Conservation (phyloP, 2,797 vertebrate genomes). For the Epinephelus awoara region DNA sequence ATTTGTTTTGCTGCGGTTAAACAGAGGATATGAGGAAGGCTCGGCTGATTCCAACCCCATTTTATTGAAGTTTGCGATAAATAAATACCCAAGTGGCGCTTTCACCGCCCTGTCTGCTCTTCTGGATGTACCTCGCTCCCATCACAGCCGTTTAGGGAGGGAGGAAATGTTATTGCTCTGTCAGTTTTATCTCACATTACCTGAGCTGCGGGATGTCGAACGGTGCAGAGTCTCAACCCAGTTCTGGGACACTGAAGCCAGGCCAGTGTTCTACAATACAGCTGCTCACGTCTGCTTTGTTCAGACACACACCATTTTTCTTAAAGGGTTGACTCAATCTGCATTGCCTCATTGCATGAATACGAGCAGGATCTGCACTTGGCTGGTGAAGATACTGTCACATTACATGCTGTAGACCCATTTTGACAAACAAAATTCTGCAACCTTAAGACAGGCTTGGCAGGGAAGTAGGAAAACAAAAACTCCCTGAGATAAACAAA, state of each 20-base stretch:
- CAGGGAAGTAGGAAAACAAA: constrained; percentile 4
- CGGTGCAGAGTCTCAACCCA: constrained; percentile 38
- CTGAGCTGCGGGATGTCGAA: constrained; percentile 64
- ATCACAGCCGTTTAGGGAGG: constrained; percentile 57
- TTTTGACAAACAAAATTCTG: constrained; percentile 11
- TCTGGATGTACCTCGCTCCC: constrained; percentile 60
- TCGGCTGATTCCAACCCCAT: constrained; percentile 50
- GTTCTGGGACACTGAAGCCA: constrained; percentile 40
- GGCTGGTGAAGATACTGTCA: not conserved
- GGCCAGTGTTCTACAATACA: constrained; percentile 37
- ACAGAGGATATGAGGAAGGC: constrained; percentile 45
- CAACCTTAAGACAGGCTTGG: not conserved
- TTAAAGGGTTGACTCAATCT: not conserved
- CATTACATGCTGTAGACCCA: not conserved
- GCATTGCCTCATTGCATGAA: constrained; percentile 25
- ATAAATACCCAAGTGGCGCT: constrained; percentile 65
- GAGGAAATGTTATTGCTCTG: constrained; percentile 74
- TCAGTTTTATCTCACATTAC: constrained; percentile 77
- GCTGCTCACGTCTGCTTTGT: constrained; percentile 42
- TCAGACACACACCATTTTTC: constrained; percentile 34
- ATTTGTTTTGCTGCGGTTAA: constrained; percentile 65
- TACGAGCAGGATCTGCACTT: not conserved
- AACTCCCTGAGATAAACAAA: constrained; percentile 1
- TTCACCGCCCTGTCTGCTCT: constrained; percentile 63
- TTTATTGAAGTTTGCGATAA: constrained; percentile 63